Evolutionary conservation across 2,113 vertebrate genomes (phyloP), one percentile per base, ranked within the genome.

Genomic region (Mesitornis unicolor): DNA sequence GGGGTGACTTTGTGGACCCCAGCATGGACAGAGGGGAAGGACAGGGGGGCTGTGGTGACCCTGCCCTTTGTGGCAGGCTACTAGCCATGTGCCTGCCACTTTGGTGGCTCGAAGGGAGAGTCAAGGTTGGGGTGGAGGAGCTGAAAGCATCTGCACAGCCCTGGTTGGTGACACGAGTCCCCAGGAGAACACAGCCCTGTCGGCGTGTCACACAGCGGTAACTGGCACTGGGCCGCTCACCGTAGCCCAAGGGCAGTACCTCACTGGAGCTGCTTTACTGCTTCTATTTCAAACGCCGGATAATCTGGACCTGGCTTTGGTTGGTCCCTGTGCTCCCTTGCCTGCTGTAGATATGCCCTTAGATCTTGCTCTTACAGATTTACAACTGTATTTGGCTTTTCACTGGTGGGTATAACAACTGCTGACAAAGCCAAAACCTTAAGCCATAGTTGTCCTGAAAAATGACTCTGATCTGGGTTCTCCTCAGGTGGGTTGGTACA

Each of bases 171-270:
- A 5, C 60, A 65, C 16, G 16, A 57, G 73, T 4, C 16, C 7
- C 45, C 6, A 38, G 51, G 26, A 38, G 24, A 63, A 16, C 12
- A 7, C 38, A 40, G 63, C 36, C 26, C 10, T 1, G 4, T n/a
- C 2, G 1, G 11, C 1, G 3, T 29, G n/a, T 71, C 65, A 12
- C n/a, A 17, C 2, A 1, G 18, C 0, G n/a, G 54, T 21, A 9
- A 11, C 33, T 21, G 59, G 36, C 54, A 25, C 1, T 0, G n/a
- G 17, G 45, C 36, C 1, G 6, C 53, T 42, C 1, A 4, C 42
- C 16, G 8, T 3, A 31, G 73, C 91, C 77, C 36, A 2, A 19
- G 84, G 90, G 59, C 77, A 63, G 1, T 7, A 47, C 25, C 45
- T 67, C 31, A 75, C 59, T 63, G 79, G 61, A 42, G 70, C 75